Evolutionary conservation across 2,113 vertebrate species (phyloP).

Genomic region (Eptesicus fuscus): DNA sequence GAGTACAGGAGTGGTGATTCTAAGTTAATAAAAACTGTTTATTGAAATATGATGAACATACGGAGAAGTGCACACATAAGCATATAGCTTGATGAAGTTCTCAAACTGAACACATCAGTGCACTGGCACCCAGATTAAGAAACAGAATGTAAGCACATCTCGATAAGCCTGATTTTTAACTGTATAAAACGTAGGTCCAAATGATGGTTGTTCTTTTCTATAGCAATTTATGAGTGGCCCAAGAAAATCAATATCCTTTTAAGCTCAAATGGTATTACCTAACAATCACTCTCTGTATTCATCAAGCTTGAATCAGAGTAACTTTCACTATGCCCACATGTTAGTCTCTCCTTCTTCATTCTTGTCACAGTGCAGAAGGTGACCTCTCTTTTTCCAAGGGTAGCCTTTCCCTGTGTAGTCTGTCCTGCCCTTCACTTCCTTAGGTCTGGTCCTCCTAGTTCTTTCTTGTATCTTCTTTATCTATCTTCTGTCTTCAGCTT

Average conservation of each 20-base stretch:
- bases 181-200: not conserved
- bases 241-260: not conserved
- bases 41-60: not conserved
- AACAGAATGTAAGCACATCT: not conserved
- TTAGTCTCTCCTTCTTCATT: not conserved
- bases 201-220: not conserved
- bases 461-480: not conserved
- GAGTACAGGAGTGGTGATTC: not conserved
- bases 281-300: not conserved
- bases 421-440: not conserved
- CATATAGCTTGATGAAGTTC: not conserved
- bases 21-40: not conserved
- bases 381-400: not conserved
- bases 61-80: not conserved
- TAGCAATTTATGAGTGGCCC: not conserved
- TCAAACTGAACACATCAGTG: not conserved
- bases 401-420: not conserved
- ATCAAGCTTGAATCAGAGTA: not conserved
- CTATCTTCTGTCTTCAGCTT: not conserved
- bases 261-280: not conserved
- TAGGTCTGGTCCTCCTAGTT: not conserved
- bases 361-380: not conserved
- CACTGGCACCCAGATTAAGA: not conserved
- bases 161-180: not conserved
- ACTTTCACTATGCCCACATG: not conserved